These are phyloP conservation scores for Andricus grossulariae DNA, from an alignment of 1,140 invertebrate species.

Conservation along the genomic window DNA sequence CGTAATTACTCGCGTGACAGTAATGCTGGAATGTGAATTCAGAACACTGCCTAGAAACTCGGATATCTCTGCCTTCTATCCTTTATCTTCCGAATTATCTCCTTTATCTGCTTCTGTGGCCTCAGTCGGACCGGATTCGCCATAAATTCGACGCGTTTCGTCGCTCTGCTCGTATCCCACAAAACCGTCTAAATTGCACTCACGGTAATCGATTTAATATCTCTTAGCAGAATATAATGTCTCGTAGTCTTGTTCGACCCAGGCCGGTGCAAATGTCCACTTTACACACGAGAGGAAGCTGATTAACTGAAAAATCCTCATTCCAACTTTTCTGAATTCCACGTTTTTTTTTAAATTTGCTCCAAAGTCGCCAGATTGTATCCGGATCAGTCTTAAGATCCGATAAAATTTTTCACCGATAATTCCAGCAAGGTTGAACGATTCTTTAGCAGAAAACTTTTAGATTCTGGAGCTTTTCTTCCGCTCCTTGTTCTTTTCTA, in stretches of 20 bases:
- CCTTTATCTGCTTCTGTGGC: conserved; percentile 39
- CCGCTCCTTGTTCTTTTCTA: conserved; percentile 37
- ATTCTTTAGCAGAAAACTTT: conserved; percentile 52
- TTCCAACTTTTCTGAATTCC: conserved; percentile 39
- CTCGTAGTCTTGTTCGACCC: not conserved
- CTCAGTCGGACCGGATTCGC: conserved; percentile 19
- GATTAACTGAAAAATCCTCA: not conserved
- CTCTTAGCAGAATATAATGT: conserved; percentile 8
- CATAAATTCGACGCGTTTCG: conserved; percentile 21
- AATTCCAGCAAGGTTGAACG: conserved; percentile 53
- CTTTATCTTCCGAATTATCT: conserved; percentile 50
- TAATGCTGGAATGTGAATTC: conserved; percentile 71
- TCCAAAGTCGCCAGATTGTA: conserved; percentile 47
- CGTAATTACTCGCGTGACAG: conserved; percentile 74
- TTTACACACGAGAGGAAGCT: not conserved
- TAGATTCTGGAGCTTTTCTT: conserved; percentile 43
- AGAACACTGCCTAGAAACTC: conserved; percentile 57
- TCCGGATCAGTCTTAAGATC: conserved; percentile 57
- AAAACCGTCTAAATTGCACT: conserved; percentile 27
- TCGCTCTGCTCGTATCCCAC: not conserved
- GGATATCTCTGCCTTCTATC: conserved; percentile 42
- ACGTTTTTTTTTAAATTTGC: conserved; percentile 45
- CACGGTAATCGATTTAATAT: conserved; percentile 26
- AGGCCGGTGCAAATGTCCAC: not conserved
- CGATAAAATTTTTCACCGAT: conserved; percentile 58